phyloP scores from a whole-genome alignment of 2,888 invertebrate species.

The Eupithecia dodoneata region DNA sequence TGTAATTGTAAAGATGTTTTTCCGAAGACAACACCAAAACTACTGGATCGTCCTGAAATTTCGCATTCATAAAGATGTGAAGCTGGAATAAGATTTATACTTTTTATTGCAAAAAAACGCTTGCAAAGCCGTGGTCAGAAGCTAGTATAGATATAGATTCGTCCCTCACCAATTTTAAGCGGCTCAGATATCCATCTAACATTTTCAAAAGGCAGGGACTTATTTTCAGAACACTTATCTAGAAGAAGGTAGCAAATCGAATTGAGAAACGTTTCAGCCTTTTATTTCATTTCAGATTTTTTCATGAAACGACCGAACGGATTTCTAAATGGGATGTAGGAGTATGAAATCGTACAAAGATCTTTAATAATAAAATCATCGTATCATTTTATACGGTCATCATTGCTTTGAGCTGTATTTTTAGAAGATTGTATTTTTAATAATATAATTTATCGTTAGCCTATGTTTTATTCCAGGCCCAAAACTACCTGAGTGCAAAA shows the following conservation, averaged over 20 bases:
- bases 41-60: neutral
- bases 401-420: too few relatives aligned
- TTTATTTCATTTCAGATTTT: conserved; percentile 5
- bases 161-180: neutral
- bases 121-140: neutral
- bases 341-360: neutral
- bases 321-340: neutral
- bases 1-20: neutral
- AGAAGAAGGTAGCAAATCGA: conserved; percentile 15
- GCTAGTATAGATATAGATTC: neutral
- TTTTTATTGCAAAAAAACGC: neutral
- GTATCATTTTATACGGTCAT: too few relatives aligned
- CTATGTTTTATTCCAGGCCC: too few relatives aligned
- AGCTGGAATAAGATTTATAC: neutral
- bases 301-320: neutral
- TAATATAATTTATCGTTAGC: too few relatives aligned
- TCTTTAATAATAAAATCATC: neutral
- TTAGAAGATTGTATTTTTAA: too few relatives aligned
- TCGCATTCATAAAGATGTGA: neutral
- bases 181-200: neutral
- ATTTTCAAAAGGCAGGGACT: neutral
- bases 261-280: neutral
- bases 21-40: neutral
- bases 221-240: conserved; percentile 12
- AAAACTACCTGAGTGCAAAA: too few relatives aligned